These are phyloP conservation scores for Melinopterus prodromus DNA, from an alignment of 2,888 invertebrate genomes.

Conservation along the genomic window DNA sequence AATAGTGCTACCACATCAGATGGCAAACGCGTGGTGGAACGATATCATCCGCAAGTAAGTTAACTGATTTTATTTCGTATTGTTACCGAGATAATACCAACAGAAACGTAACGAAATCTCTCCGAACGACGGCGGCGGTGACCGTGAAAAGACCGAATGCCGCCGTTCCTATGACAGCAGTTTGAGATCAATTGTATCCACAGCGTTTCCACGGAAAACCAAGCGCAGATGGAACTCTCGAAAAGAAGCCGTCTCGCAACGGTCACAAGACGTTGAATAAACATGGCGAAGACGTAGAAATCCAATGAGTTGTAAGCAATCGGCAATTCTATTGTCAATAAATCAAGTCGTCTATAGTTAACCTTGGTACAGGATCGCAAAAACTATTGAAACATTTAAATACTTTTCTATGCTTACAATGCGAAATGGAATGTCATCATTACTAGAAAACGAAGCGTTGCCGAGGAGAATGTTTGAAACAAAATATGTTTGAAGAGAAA, in stretches of 20 bases:
- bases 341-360: not conserved
- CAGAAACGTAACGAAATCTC: not conserved
- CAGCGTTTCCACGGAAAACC: not conserved
- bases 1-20: no score
- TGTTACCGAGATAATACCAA: not conserved
- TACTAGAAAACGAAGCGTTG: no score
- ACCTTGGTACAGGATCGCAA: not conserved
- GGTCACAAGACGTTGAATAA: not conserved
- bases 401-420: no score
- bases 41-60: no score
- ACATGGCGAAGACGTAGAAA: not conserved
- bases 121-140: not conserved
- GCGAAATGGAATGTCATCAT: no score
- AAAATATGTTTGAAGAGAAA: no score
- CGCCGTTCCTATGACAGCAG: not conserved
- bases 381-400: no score
- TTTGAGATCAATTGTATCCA: not conserved
- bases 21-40: no score
- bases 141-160: not conserved
- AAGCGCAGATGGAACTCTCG: not conserved
- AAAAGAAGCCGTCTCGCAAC: not conserved
- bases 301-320: not conserved
- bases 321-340: not conserved
- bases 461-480: no score
- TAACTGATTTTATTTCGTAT: not conserved